Conservation (phyloP, 1,140 invertebrate species). For the Paraescarpia echinospica region DNA sequence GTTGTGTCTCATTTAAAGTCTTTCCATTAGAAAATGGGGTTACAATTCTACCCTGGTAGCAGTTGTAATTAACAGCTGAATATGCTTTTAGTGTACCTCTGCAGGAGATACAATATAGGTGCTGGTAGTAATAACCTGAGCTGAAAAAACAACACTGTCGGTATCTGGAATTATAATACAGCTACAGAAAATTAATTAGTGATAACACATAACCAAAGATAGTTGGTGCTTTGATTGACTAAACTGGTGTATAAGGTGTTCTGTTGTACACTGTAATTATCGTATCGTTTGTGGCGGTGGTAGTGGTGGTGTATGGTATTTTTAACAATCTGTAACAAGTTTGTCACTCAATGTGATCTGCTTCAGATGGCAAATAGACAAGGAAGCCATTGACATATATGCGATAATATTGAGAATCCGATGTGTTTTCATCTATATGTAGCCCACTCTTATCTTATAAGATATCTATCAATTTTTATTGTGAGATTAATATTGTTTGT, state of each 20-base stretch:
- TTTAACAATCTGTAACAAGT: background rate
- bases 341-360: no score
- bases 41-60: background rate
- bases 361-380: no score
- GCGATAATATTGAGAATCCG: no score
- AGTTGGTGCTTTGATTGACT: background rate
- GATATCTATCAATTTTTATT: no score
- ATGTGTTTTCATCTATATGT: no score
- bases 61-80: background rate
- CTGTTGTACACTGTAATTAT: background rate
- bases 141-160: background rate
- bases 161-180: background rate
- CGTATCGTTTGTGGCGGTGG: background rate
- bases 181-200: background rate
- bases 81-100: background rate
- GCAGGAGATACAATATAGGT: background rate
- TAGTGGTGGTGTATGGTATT: background rate
- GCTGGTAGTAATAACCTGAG: background rate
- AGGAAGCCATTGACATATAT: no score
- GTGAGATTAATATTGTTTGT: no score
- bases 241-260: background rate
- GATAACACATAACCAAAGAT: background rate
- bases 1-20: background rate
- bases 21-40: background rate
- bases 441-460: no score